Percentiles rank a stretch among this genome's conserved stretches.
Conservation (phyloP, 2,113 vertebrate genomes). For the Amphilophus citrinellus region DNA sequence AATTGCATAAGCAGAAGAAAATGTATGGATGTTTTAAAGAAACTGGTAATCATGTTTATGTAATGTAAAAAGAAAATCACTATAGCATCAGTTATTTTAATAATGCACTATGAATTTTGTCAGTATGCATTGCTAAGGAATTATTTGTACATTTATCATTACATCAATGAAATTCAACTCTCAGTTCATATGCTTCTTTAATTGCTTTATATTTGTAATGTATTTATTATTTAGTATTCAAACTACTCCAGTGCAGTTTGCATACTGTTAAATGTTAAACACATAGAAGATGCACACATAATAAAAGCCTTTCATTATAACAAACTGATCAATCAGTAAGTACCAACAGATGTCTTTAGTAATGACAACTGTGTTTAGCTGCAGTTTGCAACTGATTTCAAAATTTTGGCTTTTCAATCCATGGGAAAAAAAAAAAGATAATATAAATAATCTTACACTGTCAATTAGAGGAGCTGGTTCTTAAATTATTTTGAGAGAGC, state of each 20-base stretch:
- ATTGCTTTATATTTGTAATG: background rate
- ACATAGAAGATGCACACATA: slow-evolving; percentile 16
- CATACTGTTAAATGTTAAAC: slow-evolving; percentile 20
- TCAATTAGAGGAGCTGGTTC: background rate
- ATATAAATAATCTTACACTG: background rate
- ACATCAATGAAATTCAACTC: background rate
- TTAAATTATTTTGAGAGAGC: background rate
- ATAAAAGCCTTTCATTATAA: slow-evolving; percentile 19
- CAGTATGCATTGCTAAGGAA: background rate
- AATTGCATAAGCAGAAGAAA: too few species aligned
- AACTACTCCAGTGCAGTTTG: background rate
- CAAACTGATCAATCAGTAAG: background rate
- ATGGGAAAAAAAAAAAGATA: too few species aligned
- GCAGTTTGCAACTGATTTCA: background rate
- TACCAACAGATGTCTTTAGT: background rate
- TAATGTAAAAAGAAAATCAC: background rate
- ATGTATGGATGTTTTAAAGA: too few species aligned
- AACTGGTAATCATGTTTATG: background rate
- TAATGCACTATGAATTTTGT: background rate
- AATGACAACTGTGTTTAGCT: slow-evolving; percentile 6
- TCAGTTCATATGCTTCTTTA: background rate
- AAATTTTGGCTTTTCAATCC: background rate
- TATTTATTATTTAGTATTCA: background rate
- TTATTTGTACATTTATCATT: background rate
- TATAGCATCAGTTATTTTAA: accelerated